A percentile compares a stretch with the other conserved stretches of the same genome.
Evolutionary conservation across 2,113 vertebrate species (phyloP).

Genomic region (Petromus typicus): DNA sequence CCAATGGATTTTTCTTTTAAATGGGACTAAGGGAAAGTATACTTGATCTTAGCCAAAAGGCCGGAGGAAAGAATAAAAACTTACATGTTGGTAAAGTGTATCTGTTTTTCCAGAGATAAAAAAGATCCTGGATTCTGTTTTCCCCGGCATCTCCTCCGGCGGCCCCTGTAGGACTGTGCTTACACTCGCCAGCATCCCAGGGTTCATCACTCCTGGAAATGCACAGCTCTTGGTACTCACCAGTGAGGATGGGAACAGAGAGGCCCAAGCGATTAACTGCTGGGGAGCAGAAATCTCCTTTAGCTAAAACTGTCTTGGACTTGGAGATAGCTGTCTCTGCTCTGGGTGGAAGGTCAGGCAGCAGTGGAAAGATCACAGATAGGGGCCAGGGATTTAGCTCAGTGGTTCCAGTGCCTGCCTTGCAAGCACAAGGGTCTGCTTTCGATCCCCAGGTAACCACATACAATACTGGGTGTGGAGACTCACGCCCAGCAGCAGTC

Average conservation of each 20-base stretch:
- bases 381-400: too few relatives aligned
- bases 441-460: too few relatives aligned
- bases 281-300: slow-evolving; percentile 34
- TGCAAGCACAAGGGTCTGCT: too few relatives aligned
- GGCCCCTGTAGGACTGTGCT: background rate
- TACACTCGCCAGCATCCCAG: background rate
- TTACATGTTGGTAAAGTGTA: background rate
- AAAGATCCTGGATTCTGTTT: slow-evolving; percentile 67
- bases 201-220: background rate
- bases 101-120: slow-evolving; percentile 58
- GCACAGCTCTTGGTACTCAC: background rate
- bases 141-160: slow-evolving; percentile 36
- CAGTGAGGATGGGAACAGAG: slow-evolving; percentile 31
- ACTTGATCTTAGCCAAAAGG: background rate
- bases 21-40: background rate
- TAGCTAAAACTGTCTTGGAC: background rate
- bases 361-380: too few relatives aligned
- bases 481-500: too few relatives aligned
- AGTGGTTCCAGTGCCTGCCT: too few relatives aligned
- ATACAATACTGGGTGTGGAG: too few relatives aligned
- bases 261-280: background rate
- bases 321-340: background rate
- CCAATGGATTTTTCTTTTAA: background rate
- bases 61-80: slow-evolving; percentile 1
- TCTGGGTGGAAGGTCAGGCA: background rate